phyloP scores from a whole-genome alignment of 2,888 invertebrate genomes.

The Leptogaster cylindrica region DNA sequence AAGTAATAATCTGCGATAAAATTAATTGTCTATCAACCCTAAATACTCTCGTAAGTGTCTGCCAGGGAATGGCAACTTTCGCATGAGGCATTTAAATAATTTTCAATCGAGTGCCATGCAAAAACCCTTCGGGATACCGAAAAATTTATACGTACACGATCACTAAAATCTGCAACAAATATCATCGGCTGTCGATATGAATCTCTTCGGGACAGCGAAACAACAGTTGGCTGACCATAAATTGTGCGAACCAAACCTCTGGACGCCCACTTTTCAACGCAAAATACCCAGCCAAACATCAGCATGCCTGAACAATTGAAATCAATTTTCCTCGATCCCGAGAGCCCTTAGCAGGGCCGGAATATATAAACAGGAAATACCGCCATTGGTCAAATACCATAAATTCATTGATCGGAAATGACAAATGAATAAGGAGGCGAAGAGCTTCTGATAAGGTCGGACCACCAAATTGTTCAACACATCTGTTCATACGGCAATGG shows the following conservation, averaged over 20 bases:
- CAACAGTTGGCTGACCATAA: constrained; percentile 39
- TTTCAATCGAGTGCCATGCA: constrained; percentile 10
- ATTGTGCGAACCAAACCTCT: constrained; percentile 32
- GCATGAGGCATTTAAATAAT: constrained; percentile 20
- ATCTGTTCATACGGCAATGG: constrained; percentile 10
- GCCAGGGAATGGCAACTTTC: neutral
- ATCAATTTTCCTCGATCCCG: constrained; percentile 11
- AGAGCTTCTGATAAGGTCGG: constrained; percentile 35
- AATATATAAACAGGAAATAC: neutral
- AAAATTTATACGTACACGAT: constrained; percentile 10
- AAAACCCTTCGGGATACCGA: neutral
- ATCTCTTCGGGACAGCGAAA: constrained; percentile 32
- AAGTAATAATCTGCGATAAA: neutral
- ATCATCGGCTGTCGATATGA: constrained; percentile 37
- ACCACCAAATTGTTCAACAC: constrained; percentile 33
- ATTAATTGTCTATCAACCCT: constrained; percentile 12
- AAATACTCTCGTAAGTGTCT: constrained; percentile 25
- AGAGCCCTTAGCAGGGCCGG: neutral
- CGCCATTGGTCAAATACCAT: constrained; percentile 21
- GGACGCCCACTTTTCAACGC: constrained; percentile 42
- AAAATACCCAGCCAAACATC: constrained; percentile 17
- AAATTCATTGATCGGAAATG: constrained; percentile 26
- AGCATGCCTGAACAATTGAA: constrained; percentile 38
- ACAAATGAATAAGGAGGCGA: constrained; percentile 25
- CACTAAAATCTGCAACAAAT: constrained; percentile 27